Evolutionary conservation across 2,797 vertebrate genomes (phyloP).

Genomic region (Vespertilio murinus): DNA sequence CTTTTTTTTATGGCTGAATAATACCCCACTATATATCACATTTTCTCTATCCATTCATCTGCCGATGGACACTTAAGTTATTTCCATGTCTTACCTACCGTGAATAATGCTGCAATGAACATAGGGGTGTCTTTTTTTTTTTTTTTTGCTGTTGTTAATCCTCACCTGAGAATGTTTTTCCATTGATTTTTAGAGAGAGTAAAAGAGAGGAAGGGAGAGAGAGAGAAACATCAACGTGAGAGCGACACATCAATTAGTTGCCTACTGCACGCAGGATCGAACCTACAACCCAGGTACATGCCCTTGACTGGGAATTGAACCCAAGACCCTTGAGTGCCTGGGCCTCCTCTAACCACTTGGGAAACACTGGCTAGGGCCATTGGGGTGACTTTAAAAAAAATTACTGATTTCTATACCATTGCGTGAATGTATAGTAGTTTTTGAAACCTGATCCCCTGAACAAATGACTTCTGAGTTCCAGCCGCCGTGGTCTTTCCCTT

Average conservation of each 20-base stretch:
- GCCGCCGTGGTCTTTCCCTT: neutral
- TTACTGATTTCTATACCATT: neutral
- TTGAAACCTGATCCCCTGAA: neutral
- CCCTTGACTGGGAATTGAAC: neutral
- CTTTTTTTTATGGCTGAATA: neutral
- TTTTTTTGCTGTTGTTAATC: neutral
- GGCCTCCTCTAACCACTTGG: neutral
- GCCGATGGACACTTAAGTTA: neutral
- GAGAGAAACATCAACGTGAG: neutral
- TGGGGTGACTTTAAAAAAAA: neutral
- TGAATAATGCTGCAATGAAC: neutral
- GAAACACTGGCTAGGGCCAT: neutral
- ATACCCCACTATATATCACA: neutral
- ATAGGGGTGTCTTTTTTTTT: neutral
- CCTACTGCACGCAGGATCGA: neutral
- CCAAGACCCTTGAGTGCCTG: neutral
- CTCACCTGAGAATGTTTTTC: neutral
- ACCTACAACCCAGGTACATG: neutral
- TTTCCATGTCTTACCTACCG: neutral
- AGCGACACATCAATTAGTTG: neutral
- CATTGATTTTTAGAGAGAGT: neutral
- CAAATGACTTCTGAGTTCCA: neutral
- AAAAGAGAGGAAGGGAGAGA: neutral
- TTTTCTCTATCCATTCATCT: neutral
- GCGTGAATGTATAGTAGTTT: neutral